phyloP scores from a whole-genome alignment of 1,140 invertebrate species.

The Holcopasites calliopsidis region DNA sequence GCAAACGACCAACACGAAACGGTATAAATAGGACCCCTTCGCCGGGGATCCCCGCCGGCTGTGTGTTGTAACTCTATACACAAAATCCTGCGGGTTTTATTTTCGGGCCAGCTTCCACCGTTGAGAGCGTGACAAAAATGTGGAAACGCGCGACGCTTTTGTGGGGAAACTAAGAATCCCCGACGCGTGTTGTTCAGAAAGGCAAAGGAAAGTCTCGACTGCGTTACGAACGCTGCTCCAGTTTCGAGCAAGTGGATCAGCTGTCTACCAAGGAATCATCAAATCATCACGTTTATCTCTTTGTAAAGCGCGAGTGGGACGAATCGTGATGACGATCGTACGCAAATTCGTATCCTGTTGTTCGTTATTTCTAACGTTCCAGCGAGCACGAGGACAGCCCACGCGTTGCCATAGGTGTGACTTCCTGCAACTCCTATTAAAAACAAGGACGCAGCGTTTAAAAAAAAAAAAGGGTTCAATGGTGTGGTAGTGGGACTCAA shows the following conservation, averaged over 20 bases:
- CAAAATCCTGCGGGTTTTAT: constrained; percentile 24
- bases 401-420: constrained; percentile 42
- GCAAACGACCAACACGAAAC: constrained; percentile 33
- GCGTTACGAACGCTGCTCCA: constrained; percentile 25
- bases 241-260: too few relatives aligned
- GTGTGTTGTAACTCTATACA: constrained; percentile 33
- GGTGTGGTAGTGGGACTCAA: constrained; percentile 20
- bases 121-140: constrained; percentile 33
- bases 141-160: background rate
- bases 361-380: background rate
- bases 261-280: background rate
- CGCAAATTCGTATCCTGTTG: background rate
- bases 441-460: constrained; percentile 54
- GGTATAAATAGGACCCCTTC: constrained; percentile 32
- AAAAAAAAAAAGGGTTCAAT: constrained; percentile 55
- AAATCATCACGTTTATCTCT: too few relatives aligned
- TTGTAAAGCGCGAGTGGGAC: background rate
- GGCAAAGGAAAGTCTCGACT: too few relatives aligned
- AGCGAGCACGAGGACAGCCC: background rate
- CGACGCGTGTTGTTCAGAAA: too few relatives aligned
- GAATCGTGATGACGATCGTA: background rate
- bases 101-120: constrained; percentile 19
- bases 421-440: constrained; percentile 46
- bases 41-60: background rate
- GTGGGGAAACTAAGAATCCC: too few relatives aligned